Conservation (phyloP, 2,797 vertebrate genomes). For the Fundulus diaphanus region DNA sequence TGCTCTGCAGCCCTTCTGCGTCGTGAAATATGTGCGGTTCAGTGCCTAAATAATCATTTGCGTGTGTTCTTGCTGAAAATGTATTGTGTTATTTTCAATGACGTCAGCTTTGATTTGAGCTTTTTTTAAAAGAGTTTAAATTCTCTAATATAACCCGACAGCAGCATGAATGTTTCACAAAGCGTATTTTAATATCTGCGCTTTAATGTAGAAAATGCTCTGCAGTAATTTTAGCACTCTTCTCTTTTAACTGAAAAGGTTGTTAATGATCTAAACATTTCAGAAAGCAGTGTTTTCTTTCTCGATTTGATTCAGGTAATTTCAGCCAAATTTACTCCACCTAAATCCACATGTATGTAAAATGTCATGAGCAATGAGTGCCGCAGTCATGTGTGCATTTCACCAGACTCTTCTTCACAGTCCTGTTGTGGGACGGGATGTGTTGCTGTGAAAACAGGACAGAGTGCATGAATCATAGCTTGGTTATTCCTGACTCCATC, state of each 20-base stretch:
- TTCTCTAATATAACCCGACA: no score
- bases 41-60: background rate
- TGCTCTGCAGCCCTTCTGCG: no score
- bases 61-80: background rate
- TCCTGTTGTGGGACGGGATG: constrained; percentile 18
- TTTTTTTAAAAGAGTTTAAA: no score
- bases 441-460: constrained; percentile 6
- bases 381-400: background rate
- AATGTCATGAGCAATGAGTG: background rate
- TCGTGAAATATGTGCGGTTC: background rate
- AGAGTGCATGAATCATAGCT: constrained; percentile 7
- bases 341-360: background rate
- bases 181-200: background rate
- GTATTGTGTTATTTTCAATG: background rate
- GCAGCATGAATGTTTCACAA: background rate
- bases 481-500: constrained; percentile 20
- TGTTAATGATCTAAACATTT: background rate
- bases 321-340: background rate
- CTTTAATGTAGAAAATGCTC: background rate
- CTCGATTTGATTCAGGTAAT: background rate
- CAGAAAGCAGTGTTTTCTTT: background rate
- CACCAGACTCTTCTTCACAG: background rate
- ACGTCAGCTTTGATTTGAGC: no score
- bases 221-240: background rate
- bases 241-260: background rate